Conservation (phyloP, 2,797 vertebrate genomes). For the Lagocephalus sceleratus region DNA sequence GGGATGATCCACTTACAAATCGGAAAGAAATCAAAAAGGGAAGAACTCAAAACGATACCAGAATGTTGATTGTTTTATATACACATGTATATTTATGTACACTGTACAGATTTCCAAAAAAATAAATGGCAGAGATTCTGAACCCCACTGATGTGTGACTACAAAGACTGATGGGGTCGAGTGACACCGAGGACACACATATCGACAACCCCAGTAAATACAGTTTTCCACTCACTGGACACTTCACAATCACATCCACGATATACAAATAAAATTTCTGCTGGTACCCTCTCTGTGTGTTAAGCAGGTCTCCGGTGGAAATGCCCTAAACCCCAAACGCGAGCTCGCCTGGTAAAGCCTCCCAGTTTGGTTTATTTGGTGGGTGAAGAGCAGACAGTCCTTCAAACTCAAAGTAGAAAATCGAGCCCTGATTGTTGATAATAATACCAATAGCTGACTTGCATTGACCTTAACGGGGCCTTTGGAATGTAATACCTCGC, state of each 20-base stretch:
- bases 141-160: conserved; percentile 70
- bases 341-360: conserved; percentile 33
- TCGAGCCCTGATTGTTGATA: conserved; percentile 48
- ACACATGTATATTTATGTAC: conserved; percentile 81
- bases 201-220: conserved; percentile 65
- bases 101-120: conserved; percentile 80
- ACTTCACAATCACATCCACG: conserved; percentile 62
- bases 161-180: conserved; percentile 58
- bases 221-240: conserved; percentile 53
- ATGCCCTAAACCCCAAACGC: conserved; percentile 53
- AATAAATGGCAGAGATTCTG: conserved; percentile 77
- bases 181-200: conserved; percentile 65
- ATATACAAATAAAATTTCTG: conserved; percentile 60
- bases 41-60: conserved; percentile 45
- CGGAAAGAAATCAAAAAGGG: too few relatives aligned
- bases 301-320: conserved; percentile 46
- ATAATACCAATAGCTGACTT: conserved; percentile 28
- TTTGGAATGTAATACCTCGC: conserved; percentile 65
- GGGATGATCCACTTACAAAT: too few relatives aligned
- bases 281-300: conserved; percentile 69
- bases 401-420: conserved; percentile 20
- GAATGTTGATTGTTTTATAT: conserved; percentile 73
- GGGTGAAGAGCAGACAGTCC: conserved; percentile 16
- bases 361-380: conserved; percentile 34
- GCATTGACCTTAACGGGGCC: conserved; percentile 52